Conservation (phyloP, 2,888 invertebrate genomes). For the Hemaris fuciformis region DNA sequence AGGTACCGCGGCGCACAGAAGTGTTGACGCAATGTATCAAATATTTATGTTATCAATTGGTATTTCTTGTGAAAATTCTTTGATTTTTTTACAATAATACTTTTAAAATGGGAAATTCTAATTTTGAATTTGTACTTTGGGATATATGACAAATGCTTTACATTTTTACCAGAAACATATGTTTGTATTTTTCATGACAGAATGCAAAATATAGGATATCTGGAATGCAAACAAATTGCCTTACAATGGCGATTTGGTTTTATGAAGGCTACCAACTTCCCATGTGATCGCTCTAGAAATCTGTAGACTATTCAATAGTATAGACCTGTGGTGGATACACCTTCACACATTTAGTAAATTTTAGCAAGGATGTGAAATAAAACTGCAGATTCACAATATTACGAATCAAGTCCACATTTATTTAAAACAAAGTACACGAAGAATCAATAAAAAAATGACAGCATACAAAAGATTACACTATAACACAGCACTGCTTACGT, state of each 20-base stretch:
- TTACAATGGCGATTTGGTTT: too few species aligned
- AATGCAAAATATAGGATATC: too few species aligned
- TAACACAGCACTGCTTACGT: not conserved
- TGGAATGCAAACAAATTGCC: too few species aligned
- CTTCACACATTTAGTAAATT: not conserved
- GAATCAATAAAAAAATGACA: not conserved
- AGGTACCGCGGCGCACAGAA: conserved; percentile 61
- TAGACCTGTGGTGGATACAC: not conserved
- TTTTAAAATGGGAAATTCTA: too few species aligned
- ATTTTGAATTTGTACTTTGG: not conserved
- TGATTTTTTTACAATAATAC: too few species aligned
- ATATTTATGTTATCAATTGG: not conserved
- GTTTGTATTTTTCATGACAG: too few species aligned
- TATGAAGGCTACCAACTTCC: too few species aligned
- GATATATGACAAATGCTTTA: too few species aligned
- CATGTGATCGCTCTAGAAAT: too few species aligned
- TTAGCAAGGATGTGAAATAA: not conserved
- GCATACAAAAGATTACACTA: not conserved
- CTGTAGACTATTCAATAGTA: too few species aligned
- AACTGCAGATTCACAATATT: not conserved
- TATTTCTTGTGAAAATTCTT: too few species aligned
- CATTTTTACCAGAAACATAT: too few species aligned
- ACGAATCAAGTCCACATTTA: not conserved
- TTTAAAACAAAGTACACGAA: not conserved
- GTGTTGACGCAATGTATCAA: conserved; percentile 25